These are phyloP conservation scores for Steinernema hermaphroditum DNA, from an alignment of 2,888 invertebrate species.

Conservation along the genomic window DNA sequence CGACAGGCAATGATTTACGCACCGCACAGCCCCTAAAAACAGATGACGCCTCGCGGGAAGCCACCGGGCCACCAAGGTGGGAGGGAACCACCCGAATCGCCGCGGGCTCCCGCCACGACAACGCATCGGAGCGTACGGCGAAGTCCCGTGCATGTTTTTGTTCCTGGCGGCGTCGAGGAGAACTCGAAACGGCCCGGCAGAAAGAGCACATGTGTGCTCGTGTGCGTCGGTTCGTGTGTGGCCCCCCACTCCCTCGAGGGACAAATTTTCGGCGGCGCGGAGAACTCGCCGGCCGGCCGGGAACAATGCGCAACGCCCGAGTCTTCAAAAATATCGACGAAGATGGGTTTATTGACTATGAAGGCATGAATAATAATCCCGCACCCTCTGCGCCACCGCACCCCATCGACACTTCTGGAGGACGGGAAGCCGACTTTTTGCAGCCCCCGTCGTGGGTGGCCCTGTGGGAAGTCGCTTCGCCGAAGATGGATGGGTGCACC, in stretches of 20 bases:
- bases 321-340: slow-evolving; percentile 7
- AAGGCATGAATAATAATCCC: slow-evolving; percentile 18
- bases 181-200: too few species aligned
- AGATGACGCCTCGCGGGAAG: not conserved
- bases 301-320: not conserved
- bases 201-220: not conserved
- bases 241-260: slow-evolving; percentile 10
- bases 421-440: not conserved
- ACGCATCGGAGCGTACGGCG: slow-evolving; percentile 2
- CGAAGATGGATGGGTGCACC: too few species aligned
- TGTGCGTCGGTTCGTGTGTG: not conserved
- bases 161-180: not conserved
- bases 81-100: not conserved
- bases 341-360: slow-evolving; percentile 22
- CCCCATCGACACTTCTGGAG: slow-evolving; percentile 19
- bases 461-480: too few species aligned
- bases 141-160: not conserved
- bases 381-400: not conserved
- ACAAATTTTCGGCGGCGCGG: slow-evolving; percentile 14
- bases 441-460: not conserved
- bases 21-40: not conserved
- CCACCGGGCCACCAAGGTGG: not conserved
- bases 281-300: not conserved
- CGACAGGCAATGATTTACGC: slow-evolving; percentile 9
- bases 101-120: not conserved